Base-by-base conservation (phyloP, 1,140 invertebrate genomes). In the Temnothorax nylanderi region DNA sequence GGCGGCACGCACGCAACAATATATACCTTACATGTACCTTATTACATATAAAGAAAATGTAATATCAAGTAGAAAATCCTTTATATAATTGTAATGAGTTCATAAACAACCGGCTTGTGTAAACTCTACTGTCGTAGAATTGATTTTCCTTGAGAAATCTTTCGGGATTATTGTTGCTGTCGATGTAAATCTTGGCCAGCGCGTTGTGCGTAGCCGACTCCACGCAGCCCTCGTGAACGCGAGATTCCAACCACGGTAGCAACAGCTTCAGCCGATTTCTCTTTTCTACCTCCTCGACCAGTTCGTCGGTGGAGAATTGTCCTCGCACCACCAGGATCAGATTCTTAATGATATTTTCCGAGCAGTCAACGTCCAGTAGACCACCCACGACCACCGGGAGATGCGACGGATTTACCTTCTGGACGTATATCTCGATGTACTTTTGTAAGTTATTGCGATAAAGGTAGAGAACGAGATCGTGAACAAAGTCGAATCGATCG, bases 341-440 rank as follows among this genome's bases (percentile, higher is more conserved):
- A 94, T 99, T 99, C 95, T 99, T 99, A 90, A 99, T 99, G 49
- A 99, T 99, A 94, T 99, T 99, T 94, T 99, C 99, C 0, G 98
- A 98, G 94, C 99, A 99, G 94, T 99, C 99, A 13, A 99, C 99
- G 95, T 99, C 99, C 2, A 99, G 94, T 0, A 99, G 95, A 71
- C 99, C 99, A 54, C 99, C 99, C 26, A 99, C 97, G 0, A 99
- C 99, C 1, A 99, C 99, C 0, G 99, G 99, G 87, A 99, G 96
- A 89, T 99, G 97, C 7, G 98, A 99, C 18, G 99, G 99, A 95
- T 99, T 99, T 6, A 99, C 99, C 96, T 99, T 99, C 94, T 99
- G 99, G 41, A 99, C 99, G 94, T 99, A 99, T 88, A 99, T 99
- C 95, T 99, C 99, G 94, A 99, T 99, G 93, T 99, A 99, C 93